Evolutionary conservation across 2,888 invertebrate genomes (phyloP).

Genomic region (Stenichneumon culpator): DNA sequence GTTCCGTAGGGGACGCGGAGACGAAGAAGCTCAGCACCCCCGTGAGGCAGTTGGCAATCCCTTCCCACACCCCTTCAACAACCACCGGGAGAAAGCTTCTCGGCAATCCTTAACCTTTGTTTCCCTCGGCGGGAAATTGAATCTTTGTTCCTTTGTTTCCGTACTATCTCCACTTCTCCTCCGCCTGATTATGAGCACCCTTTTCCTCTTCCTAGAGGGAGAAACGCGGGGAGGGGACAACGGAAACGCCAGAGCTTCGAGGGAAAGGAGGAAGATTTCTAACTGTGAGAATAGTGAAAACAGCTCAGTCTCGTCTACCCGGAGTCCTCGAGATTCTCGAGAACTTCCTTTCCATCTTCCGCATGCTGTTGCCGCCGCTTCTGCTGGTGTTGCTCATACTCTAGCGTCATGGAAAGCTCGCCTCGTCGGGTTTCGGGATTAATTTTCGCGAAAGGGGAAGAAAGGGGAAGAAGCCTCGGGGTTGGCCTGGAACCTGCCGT

Average conservation of each 20-base stretch:
- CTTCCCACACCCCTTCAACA: slow-evolving; percentile 33
- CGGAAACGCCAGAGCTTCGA: slow-evolving; percentile 15
- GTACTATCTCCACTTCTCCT: slow-evolving; percentile 16
- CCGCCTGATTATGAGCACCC: slow-evolving; percentile 59
- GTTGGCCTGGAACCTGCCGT: neutral
- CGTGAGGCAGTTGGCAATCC: slow-evolving; percentile 35
- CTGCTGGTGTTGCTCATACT: slow-evolving; percentile 25
- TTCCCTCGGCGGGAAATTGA: slow-evolving; percentile 66
- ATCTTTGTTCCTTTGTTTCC: slow-evolving; percentile 68
- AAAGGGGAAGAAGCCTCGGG: slow-evolving; percentile 28
- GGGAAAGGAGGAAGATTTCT: slow-evolving; percentile 13
- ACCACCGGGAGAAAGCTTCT: slow-evolving; percentile 58
- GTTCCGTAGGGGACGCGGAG: slow-evolving; percentile 39
- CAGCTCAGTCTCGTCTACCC: slow-evolving; percentile 12
- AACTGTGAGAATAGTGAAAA: slow-evolving; percentile 44
- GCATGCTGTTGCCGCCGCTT: slow-evolving; percentile 18
- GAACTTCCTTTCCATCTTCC: slow-evolving; percentile 45
- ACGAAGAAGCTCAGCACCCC: slow-evolving; percentile 36
- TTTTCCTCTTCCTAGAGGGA: slow-evolving; percentile 33
- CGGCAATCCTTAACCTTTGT: slow-evolving; percentile 65
- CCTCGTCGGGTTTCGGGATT: slow-evolving; percentile 51
- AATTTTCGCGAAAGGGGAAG: slow-evolving; percentile 53
- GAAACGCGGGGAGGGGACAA: slow-evolving; percentile 31
- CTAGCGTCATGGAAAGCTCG: slow-evolving; percentile 12
- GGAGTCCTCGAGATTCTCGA: slow-evolving; percentile 53